phyloP scores from a whole-genome alignment of 2,888 invertebrate genomes.

The Stenolophus ochropezus region DNA sequence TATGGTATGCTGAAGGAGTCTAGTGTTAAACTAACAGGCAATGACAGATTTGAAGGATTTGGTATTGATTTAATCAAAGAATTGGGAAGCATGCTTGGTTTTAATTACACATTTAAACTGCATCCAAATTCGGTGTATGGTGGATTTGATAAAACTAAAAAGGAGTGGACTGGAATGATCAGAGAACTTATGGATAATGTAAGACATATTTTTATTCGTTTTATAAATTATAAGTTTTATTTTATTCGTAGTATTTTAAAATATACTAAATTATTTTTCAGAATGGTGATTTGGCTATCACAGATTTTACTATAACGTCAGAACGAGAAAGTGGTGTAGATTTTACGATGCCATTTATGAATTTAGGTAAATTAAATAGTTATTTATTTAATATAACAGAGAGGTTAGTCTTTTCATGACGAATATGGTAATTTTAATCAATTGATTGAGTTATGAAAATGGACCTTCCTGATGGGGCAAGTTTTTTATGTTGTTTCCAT shows the following conservation, averaged over 20 bases:
- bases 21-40: constrained; percentile 80
- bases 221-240: too few species aligned
- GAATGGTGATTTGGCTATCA: constrained; percentile 94
- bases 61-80: constrained; percentile 91
- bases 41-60: constrained; percentile 90
- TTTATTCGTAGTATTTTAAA: too few species aligned
- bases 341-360: constrained; percentile 97
- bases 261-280: too few species aligned
- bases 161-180: constrained; percentile 86
- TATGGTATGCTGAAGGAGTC: constrained; percentile 91
- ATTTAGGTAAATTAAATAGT: constrained; percentile 85
- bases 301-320: constrained; percentile 92
- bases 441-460: too few species aligned
- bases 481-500: too few species aligned
- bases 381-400: too few species aligned
- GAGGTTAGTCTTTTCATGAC: too few species aligned
- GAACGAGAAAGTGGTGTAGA: constrained; percentile 92
- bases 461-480: too few species aligned
- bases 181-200: constrained; percentile 83
- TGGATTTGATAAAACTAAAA: constrained; percentile 76
- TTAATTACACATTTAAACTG: constrained; percentile 87
- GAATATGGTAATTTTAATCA: too few species aligned
- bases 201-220: constrained; percentile 60
- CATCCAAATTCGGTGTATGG: constrained; percentile 88
- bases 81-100: constrained; percentile 84